These are phyloP conservation scores for Prietella phreatophila DNA, from an alignment of 2,113 vertebrate genomes.

Conservation along the genomic window DNA sequence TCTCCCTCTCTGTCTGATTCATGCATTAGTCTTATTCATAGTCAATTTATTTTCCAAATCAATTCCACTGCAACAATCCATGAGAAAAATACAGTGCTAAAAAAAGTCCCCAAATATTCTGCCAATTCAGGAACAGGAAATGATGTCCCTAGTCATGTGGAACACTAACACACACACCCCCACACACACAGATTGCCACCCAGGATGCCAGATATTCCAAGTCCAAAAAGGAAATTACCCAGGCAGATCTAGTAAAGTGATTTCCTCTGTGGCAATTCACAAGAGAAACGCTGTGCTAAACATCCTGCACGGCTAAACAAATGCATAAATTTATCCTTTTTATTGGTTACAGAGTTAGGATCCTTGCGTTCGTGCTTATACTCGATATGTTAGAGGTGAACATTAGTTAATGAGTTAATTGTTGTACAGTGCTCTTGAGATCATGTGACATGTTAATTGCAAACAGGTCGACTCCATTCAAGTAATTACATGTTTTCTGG, in stretches of 20 bases:
- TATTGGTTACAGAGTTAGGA: background rate
- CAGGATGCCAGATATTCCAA: slow-evolving; percentile 27
- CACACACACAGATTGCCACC: slow-evolving; percentile 17
- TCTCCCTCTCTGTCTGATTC: background rate
- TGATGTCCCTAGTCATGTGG: slow-evolving; percentile 4
- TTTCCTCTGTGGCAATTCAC: slow-evolving; percentile 9
- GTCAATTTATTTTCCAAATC: slow-evolving; percentile 7
- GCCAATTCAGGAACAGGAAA: slow-evolving; percentile 34
- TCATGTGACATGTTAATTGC: background rate
- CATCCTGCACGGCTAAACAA: background rate
- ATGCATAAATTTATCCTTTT: background rate
- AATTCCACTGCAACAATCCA: background rate
- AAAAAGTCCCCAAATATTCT: slow-evolving; percentile 1
- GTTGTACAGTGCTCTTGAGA: background rate
- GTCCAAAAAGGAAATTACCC: slow-evolving; percentile 32
- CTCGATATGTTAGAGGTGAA: background rate
- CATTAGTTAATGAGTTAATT: slow-evolving; percentile 15
- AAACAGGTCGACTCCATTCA: background rate
- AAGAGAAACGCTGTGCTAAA: slow-evolving; percentile 3
- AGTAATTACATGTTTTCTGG: background rate
- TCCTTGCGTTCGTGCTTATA: background rate
- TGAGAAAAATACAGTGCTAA: background rate
- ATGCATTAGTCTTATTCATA: slow-evolving; percentile 5
- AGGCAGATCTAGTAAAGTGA: background rate
- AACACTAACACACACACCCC: background rate